Conservation (phyloP, 2,888 invertebrate genomes). For the Arge pagana region DNA sequence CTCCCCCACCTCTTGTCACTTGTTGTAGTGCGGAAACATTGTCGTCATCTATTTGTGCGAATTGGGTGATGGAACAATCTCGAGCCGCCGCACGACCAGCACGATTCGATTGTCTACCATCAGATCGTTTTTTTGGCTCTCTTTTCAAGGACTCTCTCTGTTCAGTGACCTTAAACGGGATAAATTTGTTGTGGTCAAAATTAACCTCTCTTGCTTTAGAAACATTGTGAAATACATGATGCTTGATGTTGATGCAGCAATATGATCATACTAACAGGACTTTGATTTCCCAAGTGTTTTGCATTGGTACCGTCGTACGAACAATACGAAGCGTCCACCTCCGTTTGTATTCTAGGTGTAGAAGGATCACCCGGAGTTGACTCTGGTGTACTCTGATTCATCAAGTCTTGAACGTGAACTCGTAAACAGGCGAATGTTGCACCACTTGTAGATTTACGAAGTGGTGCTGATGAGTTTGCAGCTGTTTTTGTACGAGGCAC, state of each 20-base stretch:
- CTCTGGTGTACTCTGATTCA: conserved; percentile 48
- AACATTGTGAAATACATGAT: neutral
- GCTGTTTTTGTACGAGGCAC: conserved; percentile 48
- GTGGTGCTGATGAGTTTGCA: conserved; percentile 42
- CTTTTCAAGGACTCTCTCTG: conserved; percentile 54
- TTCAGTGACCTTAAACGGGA: conserved; percentile 52
- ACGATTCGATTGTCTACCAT: conserved; percentile 46
- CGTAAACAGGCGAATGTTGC: conserved; percentile 75
- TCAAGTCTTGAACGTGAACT: conserved; percentile 67
- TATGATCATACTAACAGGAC: conserved; percentile 45
- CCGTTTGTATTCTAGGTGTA: conserved; percentile 64
- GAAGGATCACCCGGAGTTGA: conserved; percentile 60
- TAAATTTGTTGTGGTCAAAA: too few species aligned
- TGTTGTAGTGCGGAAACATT: conserved; percentile 88
- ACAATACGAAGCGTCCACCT: conserved; percentile 65
- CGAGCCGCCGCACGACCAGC: conserved; percentile 62
- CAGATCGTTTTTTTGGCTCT: conserved; percentile 49
- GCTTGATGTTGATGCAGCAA: neutral
- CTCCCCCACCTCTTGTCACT: conserved; percentile 85
- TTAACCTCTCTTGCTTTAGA: neutral
- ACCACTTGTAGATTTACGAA: conserved; percentile 59
- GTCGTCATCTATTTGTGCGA: conserved; percentile 91
- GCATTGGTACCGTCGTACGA: conserved; percentile 54
- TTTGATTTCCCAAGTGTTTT: conserved; percentile 53
- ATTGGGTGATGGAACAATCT: conserved; percentile 86